These are phyloP conservation scores for Shinisaurus crocodilurus DNA, from an alignment of 2,113 vertebrate genomes.

Conservation along the genomic window DNA sequence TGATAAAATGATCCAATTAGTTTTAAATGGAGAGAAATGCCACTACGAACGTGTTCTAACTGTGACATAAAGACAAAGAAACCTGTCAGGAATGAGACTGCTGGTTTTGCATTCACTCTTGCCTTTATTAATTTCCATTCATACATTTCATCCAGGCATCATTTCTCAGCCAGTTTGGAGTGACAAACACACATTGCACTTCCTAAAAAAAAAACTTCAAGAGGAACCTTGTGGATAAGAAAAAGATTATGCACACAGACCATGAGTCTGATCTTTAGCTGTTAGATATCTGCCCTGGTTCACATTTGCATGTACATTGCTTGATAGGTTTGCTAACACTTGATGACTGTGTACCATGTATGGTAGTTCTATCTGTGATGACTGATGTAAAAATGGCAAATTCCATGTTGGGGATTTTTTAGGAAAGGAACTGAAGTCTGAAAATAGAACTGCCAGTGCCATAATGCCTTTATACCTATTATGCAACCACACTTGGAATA, in stretches of 20 bases:
- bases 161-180: conserved; percentile 56
- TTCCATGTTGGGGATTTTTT: too few species aligned
- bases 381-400: too few species aligned
- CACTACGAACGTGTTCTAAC: conserved; percentile 54
- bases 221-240: conserved; percentile 37
- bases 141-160: conserved; percentile 44
- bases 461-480: too few species aligned
- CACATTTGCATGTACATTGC: not conserved
- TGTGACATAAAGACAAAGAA: conserved; percentile 64
- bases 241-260: conserved; percentile 22
- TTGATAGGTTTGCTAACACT: not conserved
- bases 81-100: conserved; percentile 64
- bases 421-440: too few species aligned
- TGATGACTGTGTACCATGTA: not conserved
- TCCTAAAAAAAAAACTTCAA: conserved; percentile 35
- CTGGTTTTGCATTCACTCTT: conserved; percentile 65
- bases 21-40: conserved; percentile 69
- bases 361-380: too few species aligned
- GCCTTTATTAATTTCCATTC: conserved; percentile 65
- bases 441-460: too few species aligned
- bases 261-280: conserved; percentile 36
- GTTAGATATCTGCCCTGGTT: not conserved
- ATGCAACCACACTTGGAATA: too few species aligned
- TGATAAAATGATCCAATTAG: conserved; percentile 75
- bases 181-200: conserved; percentile 45